phyloP scores from a whole-genome alignment of 2,888 invertebrate species.

The Bimastos eiseni region DNA sequence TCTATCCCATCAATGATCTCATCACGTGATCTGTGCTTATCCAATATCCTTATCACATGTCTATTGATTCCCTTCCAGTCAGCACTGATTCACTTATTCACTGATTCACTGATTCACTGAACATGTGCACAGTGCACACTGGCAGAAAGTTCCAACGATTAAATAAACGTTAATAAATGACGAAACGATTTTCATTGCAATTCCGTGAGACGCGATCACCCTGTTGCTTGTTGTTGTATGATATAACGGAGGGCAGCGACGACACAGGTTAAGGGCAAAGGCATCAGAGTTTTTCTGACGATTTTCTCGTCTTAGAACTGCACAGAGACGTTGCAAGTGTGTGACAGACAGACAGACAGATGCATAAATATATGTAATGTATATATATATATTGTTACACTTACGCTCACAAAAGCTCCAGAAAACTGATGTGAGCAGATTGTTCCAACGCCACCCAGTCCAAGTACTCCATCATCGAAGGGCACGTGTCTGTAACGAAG shows the following conservation, averaged over 20 bases:
- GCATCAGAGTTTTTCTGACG: no score
- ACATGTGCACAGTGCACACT: no score
- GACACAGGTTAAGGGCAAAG: not conserved
- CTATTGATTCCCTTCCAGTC: not conserved
- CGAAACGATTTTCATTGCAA: not conserved
- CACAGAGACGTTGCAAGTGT: not conserved
- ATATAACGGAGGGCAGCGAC: no score
- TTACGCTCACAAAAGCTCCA: slow-evolving; percentile 21
- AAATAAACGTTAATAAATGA: not conserved
- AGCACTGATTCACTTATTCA: no score
- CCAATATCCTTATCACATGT: not conserved
- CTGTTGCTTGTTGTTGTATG: no score
- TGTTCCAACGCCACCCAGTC: not conserved
- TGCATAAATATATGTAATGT: no score
- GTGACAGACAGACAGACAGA: no score
- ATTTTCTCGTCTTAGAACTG: not conserved
- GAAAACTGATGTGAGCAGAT: not conserved
- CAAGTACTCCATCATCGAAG: slow-evolving; percentile 26
- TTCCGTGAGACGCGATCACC: not conserved
- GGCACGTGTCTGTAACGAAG: not conserved
- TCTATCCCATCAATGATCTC: not conserved
- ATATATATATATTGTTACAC: slow-evolving; percentile 15
- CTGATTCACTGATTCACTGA: no score
- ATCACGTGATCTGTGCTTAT: not conserved
- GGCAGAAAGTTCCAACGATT: no score